Conservation (phyloP, 2,888 invertebrate genomes). For the Sthenelais limicola region DNA sequence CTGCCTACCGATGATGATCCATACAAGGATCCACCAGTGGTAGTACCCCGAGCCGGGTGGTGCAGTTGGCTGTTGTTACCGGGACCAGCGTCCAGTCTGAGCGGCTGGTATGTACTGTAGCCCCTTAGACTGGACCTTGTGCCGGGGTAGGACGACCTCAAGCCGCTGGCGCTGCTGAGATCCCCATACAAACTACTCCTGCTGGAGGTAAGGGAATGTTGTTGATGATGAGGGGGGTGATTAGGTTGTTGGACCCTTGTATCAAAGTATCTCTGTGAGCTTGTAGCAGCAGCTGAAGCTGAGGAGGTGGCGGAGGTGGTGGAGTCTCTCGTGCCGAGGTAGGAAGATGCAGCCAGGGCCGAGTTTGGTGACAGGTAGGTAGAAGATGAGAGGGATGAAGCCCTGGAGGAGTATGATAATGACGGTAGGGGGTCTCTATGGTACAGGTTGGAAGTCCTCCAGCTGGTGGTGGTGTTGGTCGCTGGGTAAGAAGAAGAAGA, state of each 20-base stretch:
- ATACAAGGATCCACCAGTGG: no score
- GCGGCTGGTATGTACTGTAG: background rate
- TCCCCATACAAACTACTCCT: slow-evolving; percentile 5
- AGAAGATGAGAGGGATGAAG: slow-evolving; percentile 10
- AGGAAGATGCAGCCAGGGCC: slow-evolving; percentile 14
- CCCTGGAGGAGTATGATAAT: background rate
- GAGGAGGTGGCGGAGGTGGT: background rate
- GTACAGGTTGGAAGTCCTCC: background rate
- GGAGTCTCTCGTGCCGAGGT: slow-evolving; percentile 7
- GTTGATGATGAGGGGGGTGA: no score
- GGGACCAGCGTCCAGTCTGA: background rate
- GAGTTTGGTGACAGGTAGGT: slow-evolving; percentile 6
- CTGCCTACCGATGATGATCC: slow-evolving; percentile 9
- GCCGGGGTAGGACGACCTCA: no score
- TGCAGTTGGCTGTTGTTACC: background rate
- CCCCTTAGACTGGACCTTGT: background rate
- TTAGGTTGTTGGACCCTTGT: no score
- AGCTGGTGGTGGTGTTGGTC: slow-evolving; percentile 12
- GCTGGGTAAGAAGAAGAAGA: no score
- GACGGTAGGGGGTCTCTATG: background rate
- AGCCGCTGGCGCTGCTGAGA: no score
- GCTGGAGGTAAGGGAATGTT: slow-evolving; percentile 15
- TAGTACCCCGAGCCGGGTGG: no score
- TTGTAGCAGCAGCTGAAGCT: no score
- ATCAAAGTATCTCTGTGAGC: no score